Percentiles rank a stretch among this genome's conserved stretches.
Evolutionary conservation across 1,140 invertebrate genomes (phyloP).

Genomic region (Callitettix versicolor): DNA sequence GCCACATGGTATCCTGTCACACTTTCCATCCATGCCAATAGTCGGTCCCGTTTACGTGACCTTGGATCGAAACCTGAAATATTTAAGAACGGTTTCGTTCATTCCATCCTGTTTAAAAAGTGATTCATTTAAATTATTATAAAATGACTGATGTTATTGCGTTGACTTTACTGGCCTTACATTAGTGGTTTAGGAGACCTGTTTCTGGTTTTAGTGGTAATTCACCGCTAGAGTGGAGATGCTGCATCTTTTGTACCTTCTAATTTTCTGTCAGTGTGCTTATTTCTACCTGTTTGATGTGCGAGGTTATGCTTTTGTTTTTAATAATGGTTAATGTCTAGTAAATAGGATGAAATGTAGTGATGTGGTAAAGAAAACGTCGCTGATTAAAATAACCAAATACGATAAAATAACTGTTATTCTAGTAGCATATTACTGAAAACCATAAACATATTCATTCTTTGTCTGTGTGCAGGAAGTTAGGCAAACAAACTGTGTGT

Average conservation of each 20-base stretch:
- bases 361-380: neutral
- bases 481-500: too few species aligned
- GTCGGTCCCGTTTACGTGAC: constrained; percentile 33
- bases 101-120: neutral
- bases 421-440: too few species aligned
- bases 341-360: neutral
- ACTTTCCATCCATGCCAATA: constrained; percentile 36
- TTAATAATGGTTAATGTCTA: neutral
- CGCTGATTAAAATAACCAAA: too few species aligned
- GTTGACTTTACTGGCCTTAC: neutral
- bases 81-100: neutral
- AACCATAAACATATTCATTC: too few species aligned
- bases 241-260: too few species aligned
- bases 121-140: neutral
- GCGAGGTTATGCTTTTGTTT: too few species aligned
- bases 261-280: too few species aligned
- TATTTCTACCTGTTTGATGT: too few species aligned
- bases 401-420: too few species aligned
- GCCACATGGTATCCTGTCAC: constrained; percentile 30
- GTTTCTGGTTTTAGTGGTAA: neutral
- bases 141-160: neutral
- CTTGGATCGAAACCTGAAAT: constrained; percentile 37
- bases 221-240: neutral
- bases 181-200: neutral
- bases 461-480: too few species aligned